Conservation (phyloP, 2,113 vertebrate genomes). For the Telmatochromis bifrenatus region DNA sequence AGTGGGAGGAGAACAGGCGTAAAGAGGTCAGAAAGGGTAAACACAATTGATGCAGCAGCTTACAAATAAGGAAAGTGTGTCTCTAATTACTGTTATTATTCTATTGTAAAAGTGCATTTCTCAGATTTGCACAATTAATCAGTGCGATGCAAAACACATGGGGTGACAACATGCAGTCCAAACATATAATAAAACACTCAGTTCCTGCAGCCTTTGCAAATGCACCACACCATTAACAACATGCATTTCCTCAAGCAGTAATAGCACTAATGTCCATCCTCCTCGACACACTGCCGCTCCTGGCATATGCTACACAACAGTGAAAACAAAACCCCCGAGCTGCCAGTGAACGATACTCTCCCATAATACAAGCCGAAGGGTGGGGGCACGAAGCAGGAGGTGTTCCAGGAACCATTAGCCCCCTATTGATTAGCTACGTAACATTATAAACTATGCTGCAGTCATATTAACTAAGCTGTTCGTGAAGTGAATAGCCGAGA, state of each 20-base stretch:
- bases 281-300: neutral
- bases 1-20: neutral
- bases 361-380: conserved; percentile 3
- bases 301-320: neutral
- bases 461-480: neutral
- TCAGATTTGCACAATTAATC: neutral
- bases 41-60: neutral
- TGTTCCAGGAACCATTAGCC: conserved; percentile 14
- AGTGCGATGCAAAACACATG: neutral
- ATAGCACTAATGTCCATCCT: neutral
- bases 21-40: neutral
- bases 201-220: neutral
- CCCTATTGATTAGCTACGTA: neutral
- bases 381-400: neutral
- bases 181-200: neutral
- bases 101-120: neutral
- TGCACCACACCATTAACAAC: neutral
- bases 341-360: neutral
- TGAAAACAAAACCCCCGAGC: neutral
- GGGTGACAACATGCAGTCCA: neutral
- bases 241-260: neutral
- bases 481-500: neutral
- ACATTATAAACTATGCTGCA: neutral
- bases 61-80: neutral
- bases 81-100: neutral